phyloP scores from a whole-genome alignment of 2,888 invertebrate genomes.

The Chrysolina oricalcia region DNA sequence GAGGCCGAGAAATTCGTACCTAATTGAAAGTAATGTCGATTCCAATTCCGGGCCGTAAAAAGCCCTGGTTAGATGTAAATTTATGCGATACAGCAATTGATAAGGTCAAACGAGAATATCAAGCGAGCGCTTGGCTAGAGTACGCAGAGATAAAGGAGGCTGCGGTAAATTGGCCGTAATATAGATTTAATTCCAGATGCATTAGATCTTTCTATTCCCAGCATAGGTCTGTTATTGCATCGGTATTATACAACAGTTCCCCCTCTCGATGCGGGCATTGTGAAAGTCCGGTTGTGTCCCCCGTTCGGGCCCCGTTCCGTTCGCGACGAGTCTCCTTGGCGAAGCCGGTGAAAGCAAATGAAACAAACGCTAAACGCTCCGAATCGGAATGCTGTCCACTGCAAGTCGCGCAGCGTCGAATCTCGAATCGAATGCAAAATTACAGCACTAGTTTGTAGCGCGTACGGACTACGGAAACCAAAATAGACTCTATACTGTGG shows the following conservation, averaged over 20 bases:
- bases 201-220: conserved; percentile 61
- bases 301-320: conserved; percentile 70
- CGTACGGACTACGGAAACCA: conserved; percentile 54
- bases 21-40: conserved; percentile 11
- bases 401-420: conserved; percentile 42
- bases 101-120: conserved; percentile 37
- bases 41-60: neutral
- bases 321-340: conserved; percentile 71
- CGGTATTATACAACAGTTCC: conserved; percentile 71
- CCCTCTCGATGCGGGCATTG: conserved; percentile 66
- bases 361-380: conserved; percentile 59
- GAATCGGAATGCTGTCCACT: conserved; percentile 64
- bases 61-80: neutral
- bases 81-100: conserved; percentile 35
- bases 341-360: conserved; percentile 70
- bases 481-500: conserved; percentile 65
- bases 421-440: conserved; percentile 61
- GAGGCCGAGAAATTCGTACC: neutral
- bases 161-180: conserved; percentile 47
- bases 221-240: conserved; percentile 67
- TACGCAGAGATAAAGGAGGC: conserved; percentile 35
- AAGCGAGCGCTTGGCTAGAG: conserved; percentile 28
- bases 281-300: conserved; percentile 71
- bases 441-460: conserved; percentile 54
- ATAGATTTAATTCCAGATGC: conserved; percentile 58